Percentiles rank a stretch among this genome's conserved stretches.
phyloP scores from a whole-genome alignment of 2,113 vertebrate genomes.

The Corythaixoides concolor region DNA sequence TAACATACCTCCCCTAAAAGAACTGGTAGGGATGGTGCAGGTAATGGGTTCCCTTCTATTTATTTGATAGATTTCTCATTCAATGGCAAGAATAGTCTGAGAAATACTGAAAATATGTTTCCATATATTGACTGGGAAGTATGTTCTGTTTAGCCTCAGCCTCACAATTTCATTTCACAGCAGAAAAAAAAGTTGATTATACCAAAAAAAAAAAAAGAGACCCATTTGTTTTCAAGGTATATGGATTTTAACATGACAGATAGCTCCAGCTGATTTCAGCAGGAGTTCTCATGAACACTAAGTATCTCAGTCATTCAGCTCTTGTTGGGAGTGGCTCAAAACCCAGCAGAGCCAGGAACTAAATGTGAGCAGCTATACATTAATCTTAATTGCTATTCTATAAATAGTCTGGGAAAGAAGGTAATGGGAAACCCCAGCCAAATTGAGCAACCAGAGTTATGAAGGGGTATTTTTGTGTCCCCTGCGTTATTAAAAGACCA shows the following conservation, averaged over 20 bases:
- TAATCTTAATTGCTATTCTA: conserved; percentile 60
- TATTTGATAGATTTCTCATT: background rate
- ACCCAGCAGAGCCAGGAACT: conserved; percentile 38
- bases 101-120: background rate
- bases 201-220: background rate
- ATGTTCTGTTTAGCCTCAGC: background rate
- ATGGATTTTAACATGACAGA: background rate
- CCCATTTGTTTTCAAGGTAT: background rate
- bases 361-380: conserved; percentile 23
- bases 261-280: conserved; percentile 22
- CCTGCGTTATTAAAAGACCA: conserved; percentile 12
- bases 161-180: background rate
- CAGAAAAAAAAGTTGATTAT: background rate
- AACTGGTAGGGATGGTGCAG: background rate
- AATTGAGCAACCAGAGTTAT: conserved; percentile 45
- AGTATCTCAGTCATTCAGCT: conserved; percentile 9
- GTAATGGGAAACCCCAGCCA: conserved; percentile 33
- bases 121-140: background rate
- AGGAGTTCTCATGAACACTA: conserved; percentile 9
- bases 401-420: conserved; percentile 58
- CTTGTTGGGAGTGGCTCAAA: conserved; percentile 52
- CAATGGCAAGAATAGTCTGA: background rate
- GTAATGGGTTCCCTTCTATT: background rate
- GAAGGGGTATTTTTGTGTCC: conserved; percentile 21
- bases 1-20: background rate